phyloP scores from a whole-genome alignment of 2,113 vertebrate genomes.

The Hippocampus zosterae region DNA sequence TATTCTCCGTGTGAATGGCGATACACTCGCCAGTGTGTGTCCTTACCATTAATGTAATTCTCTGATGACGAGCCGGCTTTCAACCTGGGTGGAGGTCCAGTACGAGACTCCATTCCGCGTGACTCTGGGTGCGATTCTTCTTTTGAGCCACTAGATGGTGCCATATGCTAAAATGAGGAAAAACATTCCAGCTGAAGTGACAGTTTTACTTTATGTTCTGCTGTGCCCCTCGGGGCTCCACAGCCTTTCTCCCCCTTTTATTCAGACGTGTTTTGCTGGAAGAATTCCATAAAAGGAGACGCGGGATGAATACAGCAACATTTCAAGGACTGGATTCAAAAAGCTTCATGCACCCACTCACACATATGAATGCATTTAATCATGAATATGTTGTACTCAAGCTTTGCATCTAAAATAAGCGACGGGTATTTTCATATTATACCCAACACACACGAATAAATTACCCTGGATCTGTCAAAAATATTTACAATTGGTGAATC shows the following conservation, averaged over 20 bases:
- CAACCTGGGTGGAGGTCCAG: neutral
- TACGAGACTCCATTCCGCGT: neutral
- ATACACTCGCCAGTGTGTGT: too few species aligned
- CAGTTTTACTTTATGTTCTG: neutral
- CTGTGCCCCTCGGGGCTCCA: neutral
- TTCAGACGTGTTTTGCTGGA: neutral
- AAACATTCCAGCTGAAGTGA: neutral
- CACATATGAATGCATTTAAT: neutral
- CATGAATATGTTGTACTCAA: neutral
- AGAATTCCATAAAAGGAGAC: neutral
- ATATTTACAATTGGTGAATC: neutral
- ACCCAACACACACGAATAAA: neutral
- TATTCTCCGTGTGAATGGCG: too few species aligned
- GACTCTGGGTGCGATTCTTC: neutral
- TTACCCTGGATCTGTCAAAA: too few species aligned
- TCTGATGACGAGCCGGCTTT: neutral
- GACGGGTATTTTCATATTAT: neutral
- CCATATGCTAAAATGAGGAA: slow-evolving; percentile 8
- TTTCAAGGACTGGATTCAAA: neutral
- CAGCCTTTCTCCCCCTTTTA: neutral
- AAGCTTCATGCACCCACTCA: neutral
- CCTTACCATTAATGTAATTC: too few species aligned
- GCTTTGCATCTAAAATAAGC: neutral
- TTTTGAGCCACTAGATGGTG: slow-evolving; percentile 36
- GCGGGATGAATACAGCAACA: neutral